Conservation (phyloP, 1,140 invertebrate genomes). For the Panagrolaimus sp. region DNA sequence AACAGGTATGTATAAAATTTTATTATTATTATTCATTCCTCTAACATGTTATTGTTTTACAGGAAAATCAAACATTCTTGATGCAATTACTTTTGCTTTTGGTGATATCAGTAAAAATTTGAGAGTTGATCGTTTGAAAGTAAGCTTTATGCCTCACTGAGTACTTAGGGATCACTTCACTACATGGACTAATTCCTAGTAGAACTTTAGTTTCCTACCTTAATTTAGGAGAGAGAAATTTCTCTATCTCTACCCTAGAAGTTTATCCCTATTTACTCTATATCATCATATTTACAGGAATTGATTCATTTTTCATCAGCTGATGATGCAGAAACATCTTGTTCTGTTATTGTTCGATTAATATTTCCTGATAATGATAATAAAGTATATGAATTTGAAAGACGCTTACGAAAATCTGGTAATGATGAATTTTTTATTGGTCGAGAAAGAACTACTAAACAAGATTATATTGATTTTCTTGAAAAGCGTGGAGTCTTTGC, state of each 20-base stretch:
- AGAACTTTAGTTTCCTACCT: too few species aligned
- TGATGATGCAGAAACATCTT: not conserved
- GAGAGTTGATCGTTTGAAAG: not conserved
- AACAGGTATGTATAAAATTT: not conserved
- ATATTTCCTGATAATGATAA: not conserved
- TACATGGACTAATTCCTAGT: not conserved
- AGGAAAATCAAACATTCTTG: constrained; percentile 8
- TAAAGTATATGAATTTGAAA: not conserved
- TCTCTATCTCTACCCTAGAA: too few species aligned
- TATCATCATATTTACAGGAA: too few species aligned
- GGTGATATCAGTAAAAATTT: not conserved
- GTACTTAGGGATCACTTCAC: too few species aligned
- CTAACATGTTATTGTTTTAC: too few species aligned
- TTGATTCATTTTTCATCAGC: not conserved
- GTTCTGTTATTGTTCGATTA: not conserved
- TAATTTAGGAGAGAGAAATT: too few species aligned
- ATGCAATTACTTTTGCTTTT: not conserved
- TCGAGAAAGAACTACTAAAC: not conserved
- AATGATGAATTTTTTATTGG: not conserved
- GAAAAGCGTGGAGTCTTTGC: not conserved
- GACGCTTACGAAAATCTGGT: not conserved
- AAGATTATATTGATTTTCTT: not conserved
- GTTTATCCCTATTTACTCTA: too few species aligned
- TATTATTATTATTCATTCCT: too few species aligned
- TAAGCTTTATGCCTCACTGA: not conserved